Percentiles rank a stretch among this genome's conserved stretches.
phyloP scores from a whole-genome alignment of 2,113 vertebrate species.

The Urocitellus parryii region DNA sequence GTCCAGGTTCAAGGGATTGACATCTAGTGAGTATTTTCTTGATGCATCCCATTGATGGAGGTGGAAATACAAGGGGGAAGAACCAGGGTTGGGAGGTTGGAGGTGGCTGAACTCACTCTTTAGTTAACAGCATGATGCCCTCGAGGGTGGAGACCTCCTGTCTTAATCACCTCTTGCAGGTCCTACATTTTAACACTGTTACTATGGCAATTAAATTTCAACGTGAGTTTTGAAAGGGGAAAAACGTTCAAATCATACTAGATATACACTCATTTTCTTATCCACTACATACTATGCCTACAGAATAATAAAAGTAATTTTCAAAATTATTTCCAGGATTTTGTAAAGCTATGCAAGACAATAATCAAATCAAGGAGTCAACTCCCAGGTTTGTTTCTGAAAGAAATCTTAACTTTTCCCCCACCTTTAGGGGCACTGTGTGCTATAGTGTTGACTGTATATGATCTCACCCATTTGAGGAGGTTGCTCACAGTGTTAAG shows the following conservation, averaged over 20 bases:
- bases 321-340: neutral
- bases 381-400: neutral
- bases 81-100: no score
- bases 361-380: neutral
- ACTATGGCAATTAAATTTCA: neutral
- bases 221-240: neutral
- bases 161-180: neutral
- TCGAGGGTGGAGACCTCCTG: neutral
- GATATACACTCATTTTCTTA: neutral
- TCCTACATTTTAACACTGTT: neutral
- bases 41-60: neutral
- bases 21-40: neutral
- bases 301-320: neutral
- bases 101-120: neutral
- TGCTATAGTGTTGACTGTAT: conserved; percentile 2
- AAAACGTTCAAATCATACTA: neutral
- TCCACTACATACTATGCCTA: neutral
- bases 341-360: neutral
- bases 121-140: neutral
- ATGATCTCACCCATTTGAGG: conserved; percentile 15
- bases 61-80: neutral
- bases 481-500: conserved; percentile 46
- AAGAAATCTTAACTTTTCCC: neutral
- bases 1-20: neutral
- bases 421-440: neutral